These are phyloP conservation scores for Paramormyrops kingsleyae DNA, from an alignment of 2,113 vertebrate genomes.

Conservation along the genomic window DNA sequence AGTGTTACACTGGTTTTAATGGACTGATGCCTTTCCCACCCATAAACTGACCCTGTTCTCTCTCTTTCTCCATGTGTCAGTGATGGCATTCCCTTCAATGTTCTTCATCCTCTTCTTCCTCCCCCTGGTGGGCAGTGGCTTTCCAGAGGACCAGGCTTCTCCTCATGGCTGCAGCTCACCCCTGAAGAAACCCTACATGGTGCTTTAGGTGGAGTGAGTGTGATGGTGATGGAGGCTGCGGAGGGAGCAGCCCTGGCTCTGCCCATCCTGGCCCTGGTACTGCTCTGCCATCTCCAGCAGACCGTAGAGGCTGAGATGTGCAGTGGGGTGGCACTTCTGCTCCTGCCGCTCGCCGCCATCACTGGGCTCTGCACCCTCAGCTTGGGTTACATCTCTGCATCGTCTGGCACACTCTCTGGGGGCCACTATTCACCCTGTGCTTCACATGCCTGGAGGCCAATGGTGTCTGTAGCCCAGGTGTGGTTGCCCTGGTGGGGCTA, in stretches of 20 bases:
- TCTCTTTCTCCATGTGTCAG: conserved; percentile 30
- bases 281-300: conserved; percentile 80
- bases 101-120: conserved; percentile 63
- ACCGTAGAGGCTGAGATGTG: conserved; percentile 85
- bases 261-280: conserved; percentile 69
- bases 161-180: conserved; percentile 77
- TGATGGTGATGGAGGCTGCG: conserved; percentile 76
- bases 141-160: conserved; percentile 51
- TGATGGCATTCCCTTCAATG: conserved; percentile 47
- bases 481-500: conserved; percentile 74
- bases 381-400: conserved; percentile 81
- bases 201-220: conserved; percentile 89
- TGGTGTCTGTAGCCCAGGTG: conserved; percentile 73
- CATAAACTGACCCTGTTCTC: not conserved
- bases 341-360: conserved; percentile 82
- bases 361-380: conserved; percentile 84
- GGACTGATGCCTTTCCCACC: not conserved
- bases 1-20: not conserved
- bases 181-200: conserved; percentile 75
- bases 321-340: conserved; percentile 75
- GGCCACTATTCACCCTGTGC: conserved; percentile 80
- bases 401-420: conserved; percentile 80
- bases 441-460: conserved; percentile 88
- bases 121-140: conserved; percentile 56
- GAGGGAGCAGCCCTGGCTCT: conserved; percentile 77